Evolutionary conservation across 2,797 vertebrate genomes (phyloP).

Genomic region (Sylvilagus floridanus): DNA sequence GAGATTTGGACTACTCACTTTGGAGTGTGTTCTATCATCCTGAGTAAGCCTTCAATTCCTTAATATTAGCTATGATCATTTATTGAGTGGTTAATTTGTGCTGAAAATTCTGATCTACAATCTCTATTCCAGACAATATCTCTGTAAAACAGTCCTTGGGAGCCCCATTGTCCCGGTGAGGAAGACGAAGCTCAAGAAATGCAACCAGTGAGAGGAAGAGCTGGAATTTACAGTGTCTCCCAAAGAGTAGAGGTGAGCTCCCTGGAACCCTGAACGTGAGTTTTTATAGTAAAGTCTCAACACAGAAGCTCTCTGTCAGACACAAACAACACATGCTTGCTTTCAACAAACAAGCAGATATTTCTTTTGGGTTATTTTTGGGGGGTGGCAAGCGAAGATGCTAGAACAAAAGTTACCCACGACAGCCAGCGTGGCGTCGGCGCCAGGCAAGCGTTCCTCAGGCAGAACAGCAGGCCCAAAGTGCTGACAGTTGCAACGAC

Average conservation of each 20-base stretch:
- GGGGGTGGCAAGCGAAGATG: neutral
- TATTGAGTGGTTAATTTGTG: neutral
- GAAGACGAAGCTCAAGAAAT: constrained; percentile 8
- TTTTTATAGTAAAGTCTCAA: neutral
- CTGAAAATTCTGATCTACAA: neutral
- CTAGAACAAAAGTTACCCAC: neutral
- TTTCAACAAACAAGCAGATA: neutral
- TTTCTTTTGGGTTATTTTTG: neutral
- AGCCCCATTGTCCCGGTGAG: neutral
- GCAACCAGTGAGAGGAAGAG: neutral
- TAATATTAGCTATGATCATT: neutral
- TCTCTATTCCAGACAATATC: neutral
- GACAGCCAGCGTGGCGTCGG: neutral
- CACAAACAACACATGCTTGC: neutral
- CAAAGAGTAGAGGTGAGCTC: neutral
- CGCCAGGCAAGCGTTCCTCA: constrained; percentile 38
- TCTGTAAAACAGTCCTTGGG: neutral
- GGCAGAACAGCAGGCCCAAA: constrained; percentile 51
- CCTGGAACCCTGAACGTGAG: accelerated
- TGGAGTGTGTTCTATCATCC: neutral
- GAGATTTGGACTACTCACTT: neutral
- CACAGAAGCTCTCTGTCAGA: neutral
- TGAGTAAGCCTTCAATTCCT: neutral
- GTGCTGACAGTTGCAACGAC: constrained; percentile 74
- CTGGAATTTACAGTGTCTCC: neutral